A percentile compares a stretch with the other conserved stretches of the same genome.
These are phyloP conservation scores for Bombus difficillimus DNA, from an alignment of 1,140 invertebrate genomes.

Conservation along the genomic window DNA sequence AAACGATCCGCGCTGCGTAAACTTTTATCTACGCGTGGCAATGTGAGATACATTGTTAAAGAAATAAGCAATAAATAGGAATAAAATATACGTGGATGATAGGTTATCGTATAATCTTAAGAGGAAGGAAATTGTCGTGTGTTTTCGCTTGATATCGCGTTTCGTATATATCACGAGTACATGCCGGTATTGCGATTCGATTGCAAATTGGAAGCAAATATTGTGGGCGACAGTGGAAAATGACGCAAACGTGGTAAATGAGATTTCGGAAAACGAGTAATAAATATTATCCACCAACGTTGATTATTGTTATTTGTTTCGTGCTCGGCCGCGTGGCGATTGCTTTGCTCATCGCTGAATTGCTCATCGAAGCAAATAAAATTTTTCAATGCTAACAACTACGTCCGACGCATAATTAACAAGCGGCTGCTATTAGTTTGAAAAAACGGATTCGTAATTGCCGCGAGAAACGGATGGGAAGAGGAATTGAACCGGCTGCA, in stretches of 20 bases:
- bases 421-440: background rate
- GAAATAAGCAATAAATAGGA: no score
- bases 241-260: background rate
- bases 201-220: background rate
- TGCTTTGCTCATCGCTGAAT: background rate
- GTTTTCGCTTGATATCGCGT: background rate
- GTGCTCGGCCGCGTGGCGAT: background rate
- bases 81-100: no score
- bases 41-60: no score
- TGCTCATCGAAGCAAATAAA: background rate
- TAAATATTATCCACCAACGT: background rate
- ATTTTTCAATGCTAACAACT: background rate
- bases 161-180: background rate
- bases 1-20: no score
- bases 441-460: constrained; percentile 33
- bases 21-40: no score
- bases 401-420: background rate
- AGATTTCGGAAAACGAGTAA: background rate
- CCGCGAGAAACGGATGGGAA: constrained; percentile 8
- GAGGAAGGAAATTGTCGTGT: no score
- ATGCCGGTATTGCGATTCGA: background rate
- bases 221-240: background rate
- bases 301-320: background rate
- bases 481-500: background rate
- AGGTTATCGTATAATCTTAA: no score